Conservation (phyloP, 2,113 vertebrate genomes). For the Podiceps cristatus region DNA sequence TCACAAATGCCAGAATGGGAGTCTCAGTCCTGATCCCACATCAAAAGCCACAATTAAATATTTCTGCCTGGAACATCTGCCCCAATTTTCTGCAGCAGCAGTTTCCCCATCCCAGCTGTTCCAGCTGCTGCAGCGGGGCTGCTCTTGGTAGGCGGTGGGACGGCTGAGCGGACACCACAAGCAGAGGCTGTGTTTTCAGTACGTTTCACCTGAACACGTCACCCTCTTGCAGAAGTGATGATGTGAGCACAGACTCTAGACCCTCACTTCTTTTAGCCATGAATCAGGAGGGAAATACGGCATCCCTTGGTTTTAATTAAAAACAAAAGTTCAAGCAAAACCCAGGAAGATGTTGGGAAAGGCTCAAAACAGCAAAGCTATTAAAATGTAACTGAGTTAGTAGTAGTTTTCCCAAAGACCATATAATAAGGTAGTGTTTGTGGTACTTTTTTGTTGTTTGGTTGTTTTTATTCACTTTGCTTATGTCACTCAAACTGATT, state of each 20-base stretch:
- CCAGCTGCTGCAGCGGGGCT: neutral
- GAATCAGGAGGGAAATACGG: neutral
- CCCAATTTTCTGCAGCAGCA: neutral
- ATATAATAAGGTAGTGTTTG: neutral
- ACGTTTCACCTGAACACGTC: neutral
- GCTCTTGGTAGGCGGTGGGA: neutral
- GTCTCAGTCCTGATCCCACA: neutral
- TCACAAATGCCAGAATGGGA: neutral
- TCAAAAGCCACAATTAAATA: neutral
- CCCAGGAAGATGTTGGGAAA: neutral
- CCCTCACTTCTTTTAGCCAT: neutral
- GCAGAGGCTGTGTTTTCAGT: neutral
- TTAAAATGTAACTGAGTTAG: neutral
- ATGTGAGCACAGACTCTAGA: neutral
- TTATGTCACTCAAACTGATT: neutral
- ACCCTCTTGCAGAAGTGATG: neutral
- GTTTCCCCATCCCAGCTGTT: neutral
- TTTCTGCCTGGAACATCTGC: neutral
- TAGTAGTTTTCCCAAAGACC: neutral
- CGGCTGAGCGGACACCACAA: neutral
- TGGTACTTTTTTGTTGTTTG: neutral
- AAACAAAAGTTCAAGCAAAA: neutral
- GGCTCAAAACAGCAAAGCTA: neutral
- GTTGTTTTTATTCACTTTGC: neutral
- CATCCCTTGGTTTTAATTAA: neutral